Evolutionary conservation across 1,140 invertebrate genomes (phyloP).

Genomic region (Penaeus chinensis): DNA sequence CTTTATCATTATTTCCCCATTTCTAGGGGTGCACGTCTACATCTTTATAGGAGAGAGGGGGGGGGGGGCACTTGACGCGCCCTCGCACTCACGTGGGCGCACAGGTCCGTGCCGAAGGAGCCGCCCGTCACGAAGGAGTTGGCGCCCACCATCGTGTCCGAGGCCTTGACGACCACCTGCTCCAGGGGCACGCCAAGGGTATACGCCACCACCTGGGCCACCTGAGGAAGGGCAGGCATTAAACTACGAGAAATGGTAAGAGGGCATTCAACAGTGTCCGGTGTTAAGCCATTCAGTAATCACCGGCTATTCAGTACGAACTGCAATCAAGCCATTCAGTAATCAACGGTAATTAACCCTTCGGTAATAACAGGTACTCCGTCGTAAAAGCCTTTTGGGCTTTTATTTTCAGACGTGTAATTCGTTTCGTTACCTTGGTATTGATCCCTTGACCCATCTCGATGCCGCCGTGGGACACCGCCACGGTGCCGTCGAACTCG

Average conservation of each 20-base stretch:
- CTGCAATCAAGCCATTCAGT: too few species aligned
- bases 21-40: too few species aligned
- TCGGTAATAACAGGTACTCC: too few species aligned
- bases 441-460: conserved; percentile 78
- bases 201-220: conserved; percentile 65
- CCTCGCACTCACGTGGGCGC: conserved; percentile 45
- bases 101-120: conserved; percentile 65
- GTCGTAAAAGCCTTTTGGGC: conserved; percentile 74
- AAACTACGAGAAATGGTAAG: background rate
- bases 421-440: conserved; percentile 65
- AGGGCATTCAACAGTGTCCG: background rate
- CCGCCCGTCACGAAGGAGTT: conserved; percentile 68
- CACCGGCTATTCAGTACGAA: too few species aligned
- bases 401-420: conserved; percentile 73
- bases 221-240: conserved; percentile 6
- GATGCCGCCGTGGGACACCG: conserved; percentile 80
- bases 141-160: conserved; percentile 66
- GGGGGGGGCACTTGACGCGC: too few species aligned
- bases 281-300: too few species aligned
- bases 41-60: too few species aligned
- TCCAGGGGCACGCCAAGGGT: conserved; percentile 67
- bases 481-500: conserved; percentile 67
- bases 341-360: too few species aligned
- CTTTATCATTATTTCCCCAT: too few species aligned
- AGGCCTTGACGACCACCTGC: conserved; percentile 66